A percentile compares a stretch with the other conserved stretches of the same genome.
Evolutionary conservation across 2,113 vertebrate species (phyloP).

Genomic region (Xenus cinereus): DNA sequence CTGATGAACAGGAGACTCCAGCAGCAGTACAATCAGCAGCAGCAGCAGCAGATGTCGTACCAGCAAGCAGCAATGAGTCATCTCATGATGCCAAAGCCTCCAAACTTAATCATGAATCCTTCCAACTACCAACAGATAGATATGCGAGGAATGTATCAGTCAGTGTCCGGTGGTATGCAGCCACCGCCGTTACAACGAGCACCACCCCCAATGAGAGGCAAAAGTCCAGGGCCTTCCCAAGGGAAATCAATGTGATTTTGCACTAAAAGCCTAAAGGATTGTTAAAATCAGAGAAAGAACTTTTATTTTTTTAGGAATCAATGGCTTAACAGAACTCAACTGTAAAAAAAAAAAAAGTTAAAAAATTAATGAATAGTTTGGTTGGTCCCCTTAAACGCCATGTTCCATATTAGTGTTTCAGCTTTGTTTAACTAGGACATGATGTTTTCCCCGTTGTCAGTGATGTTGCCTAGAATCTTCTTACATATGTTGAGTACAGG

Average conservation of each 20-base stretch:
- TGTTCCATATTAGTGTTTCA: constrained; percentile 71
- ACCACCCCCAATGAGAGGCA: constrained; percentile 84
- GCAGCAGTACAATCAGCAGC: constrained; percentile 85
- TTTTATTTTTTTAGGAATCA: constrained; percentile 86
- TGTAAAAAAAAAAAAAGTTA: constrained; percentile 56
- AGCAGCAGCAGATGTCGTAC: constrained; percentile 87
- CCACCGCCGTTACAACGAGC: constrained; percentile 84
- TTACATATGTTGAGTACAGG: constrained; percentile 78
- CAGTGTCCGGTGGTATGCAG: constrained; percentile 78
- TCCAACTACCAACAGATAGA: constrained; percentile 87
- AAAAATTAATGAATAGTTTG: constrained; percentile 57
- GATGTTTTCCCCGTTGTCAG: constrained; percentile 69
- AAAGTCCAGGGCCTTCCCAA: constrained; percentile 93
- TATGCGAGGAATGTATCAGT: constrained; percentile 93
- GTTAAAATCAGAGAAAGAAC: constrained; percentile 77
- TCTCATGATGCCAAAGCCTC: constrained; percentile 82
- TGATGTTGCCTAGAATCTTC: constrained; percentile 81
- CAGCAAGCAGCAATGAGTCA: constrained; percentile 87
- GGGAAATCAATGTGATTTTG: constrained; percentile 89
- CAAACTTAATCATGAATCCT: constrained; percentile 80
- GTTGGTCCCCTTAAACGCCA: constrained; percentile 73
- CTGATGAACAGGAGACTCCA: constrained; percentile 94
- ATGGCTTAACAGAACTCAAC: constrained; percentile 84
- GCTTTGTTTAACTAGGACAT: constrained; percentile 71
- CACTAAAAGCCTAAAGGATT: constrained; percentile 80